Base-by-base conservation (phyloP, 1,140 invertebrate species). In the Manduca sexta region DNA sequence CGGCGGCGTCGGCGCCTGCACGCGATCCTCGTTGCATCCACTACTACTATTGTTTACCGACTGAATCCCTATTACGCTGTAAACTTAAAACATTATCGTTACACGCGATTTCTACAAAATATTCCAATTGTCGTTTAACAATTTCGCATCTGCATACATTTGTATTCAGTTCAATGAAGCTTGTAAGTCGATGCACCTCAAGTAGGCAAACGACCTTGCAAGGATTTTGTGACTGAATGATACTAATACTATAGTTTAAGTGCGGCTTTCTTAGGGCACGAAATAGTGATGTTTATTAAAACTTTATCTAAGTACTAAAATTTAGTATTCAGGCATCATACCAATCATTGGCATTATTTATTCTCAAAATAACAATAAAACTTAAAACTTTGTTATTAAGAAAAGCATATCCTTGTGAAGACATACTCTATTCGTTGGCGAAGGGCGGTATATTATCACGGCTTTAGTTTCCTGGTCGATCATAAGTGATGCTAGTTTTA, bases 1-100 rank as follows among this genome's bases (percentile, higher is more conserved):
- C 78, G 78, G 82, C 68, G 56, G 54, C 60, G 64, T 59, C 21
- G 21, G 1, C 21, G 21, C 21, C 8, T 26, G 21, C 21, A 26
- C 21, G 21, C 21, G 21, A 26, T 21, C 2, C 21, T 26, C 53
- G 57, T 56, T 80, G 78, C 74, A 79, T 73, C 69, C 49, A 60
- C 52, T 58, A 64, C 54, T 50, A 52, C 42, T 37, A 44, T 11
- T 15, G 33, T n/a, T 38, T 18, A 49, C 39, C 5, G 13, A 38
- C 21, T 13, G 2, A 49, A 43, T 2, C 48, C 30, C 37, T 51
- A 59, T 38, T 31, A 26, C 14, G 13, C 14, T 30, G 14, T 29
- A 29, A 31, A 30, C 11, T 13, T 29, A 8, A 14, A 6, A 1
- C 3, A 30, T 14, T 15, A 4, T 3, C 2, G 21, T 12, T 1